A percentile compares a stretch with the other conserved stretches of the same genome.
Evolutionary conservation across 2,888 invertebrate species (phyloP).

Genomic region (Camptogramma bilineatum): DNA sequence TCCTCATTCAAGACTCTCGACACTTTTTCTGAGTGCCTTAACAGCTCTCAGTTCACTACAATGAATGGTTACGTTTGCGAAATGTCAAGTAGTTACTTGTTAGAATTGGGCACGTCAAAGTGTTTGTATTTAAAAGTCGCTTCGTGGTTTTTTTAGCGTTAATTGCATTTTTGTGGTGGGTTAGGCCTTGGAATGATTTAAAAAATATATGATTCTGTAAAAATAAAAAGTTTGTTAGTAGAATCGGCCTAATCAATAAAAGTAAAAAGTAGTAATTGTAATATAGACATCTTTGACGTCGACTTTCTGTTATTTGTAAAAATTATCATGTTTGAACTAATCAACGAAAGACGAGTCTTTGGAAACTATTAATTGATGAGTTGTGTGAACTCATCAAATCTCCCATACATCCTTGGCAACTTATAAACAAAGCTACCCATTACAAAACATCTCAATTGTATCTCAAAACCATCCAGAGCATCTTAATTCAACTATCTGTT

Average conservation of each 20-base stretch:
- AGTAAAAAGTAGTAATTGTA: too few relatives aligned
- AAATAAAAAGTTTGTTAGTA: too few relatives aligned
- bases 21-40: slow-evolving; percentile 35
- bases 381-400: too few relatives aligned
- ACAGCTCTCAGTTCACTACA: slow-evolving; percentile 36
- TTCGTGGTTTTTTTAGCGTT: slow-evolving; percentile 22
- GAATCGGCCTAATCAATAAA: too few relatives aligned
- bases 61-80: slow-evolving; percentile 44
- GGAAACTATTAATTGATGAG: too few relatives aligned
- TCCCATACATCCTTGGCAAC: background rate
- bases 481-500: slow-evolving; percentile 24
- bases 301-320: too few relatives aligned
- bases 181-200: slow-evolving; percentile 3
- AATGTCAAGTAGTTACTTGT: slow-evolving; percentile 43
- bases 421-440: background rate
- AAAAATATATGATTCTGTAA: background rate
- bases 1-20: slow-evolving; percentile 38
- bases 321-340: too few relatives aligned
- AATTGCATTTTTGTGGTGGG: slow-evolving; percentile 14
- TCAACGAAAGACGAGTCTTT: too few relatives aligned
- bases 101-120: slow-evolving; percentile 39
- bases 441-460: slow-evolving; percentile 10
- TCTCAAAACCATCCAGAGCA: background rate
- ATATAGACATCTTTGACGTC: too few relatives aligned
- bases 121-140: slow-evolving; percentile 38